These are phyloP conservation scores for Neogobius melanostomus DNA, from an alignment of 2,113 vertebrate species.

Conservation along the genomic window DNA sequence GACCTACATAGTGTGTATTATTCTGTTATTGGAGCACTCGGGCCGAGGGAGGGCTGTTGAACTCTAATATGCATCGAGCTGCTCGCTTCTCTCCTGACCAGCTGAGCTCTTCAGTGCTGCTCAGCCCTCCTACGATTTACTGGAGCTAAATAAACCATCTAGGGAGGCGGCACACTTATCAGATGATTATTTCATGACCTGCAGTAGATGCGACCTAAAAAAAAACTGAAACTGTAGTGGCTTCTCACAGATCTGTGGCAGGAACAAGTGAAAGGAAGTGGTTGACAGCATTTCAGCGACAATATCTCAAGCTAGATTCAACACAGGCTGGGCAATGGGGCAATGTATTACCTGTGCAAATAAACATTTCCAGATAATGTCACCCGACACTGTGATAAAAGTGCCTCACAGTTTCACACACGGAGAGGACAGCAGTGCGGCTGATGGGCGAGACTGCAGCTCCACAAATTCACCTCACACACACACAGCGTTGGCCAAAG, in stretches of 20 bases:
- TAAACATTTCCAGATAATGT: conserved; percentile 29
- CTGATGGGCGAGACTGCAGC: conserved; percentile 56
- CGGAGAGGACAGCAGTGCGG: conserved; percentile 13
- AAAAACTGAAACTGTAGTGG: conserved; percentile 14
- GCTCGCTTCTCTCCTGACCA: conserved; percentile 54
- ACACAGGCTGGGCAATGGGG: background rate
- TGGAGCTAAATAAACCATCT: conserved; percentile 63
- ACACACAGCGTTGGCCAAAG: conserved; percentile 30
- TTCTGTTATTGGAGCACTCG: conserved; percentile 71
- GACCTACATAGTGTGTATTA: conserved; percentile 79
- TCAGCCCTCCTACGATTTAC: conserved; percentile 51
- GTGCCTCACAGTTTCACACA: background rate
- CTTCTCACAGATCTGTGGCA: conserved; percentile 16
- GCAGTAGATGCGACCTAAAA: conserved; percentile 51
- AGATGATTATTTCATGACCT: conserved; percentile 56
- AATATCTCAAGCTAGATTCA: conserved; percentile 42
- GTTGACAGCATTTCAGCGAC: conserved; percentile 35
- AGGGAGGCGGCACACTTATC: conserved; percentile 51
- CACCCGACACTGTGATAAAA: conserved; percentile 16
- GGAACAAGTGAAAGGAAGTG: conserved; percentile 40
- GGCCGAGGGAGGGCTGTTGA: conserved; percentile 66
- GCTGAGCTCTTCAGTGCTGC: conserved; percentile 52
- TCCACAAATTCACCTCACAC: conserved; percentile 14
- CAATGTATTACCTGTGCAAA: conserved; percentile 28
- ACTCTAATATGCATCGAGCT: conserved; percentile 69